phyloP scores from a whole-genome alignment of 2,888 invertebrate genomes.

The Drosophila longiperda region DNA sequence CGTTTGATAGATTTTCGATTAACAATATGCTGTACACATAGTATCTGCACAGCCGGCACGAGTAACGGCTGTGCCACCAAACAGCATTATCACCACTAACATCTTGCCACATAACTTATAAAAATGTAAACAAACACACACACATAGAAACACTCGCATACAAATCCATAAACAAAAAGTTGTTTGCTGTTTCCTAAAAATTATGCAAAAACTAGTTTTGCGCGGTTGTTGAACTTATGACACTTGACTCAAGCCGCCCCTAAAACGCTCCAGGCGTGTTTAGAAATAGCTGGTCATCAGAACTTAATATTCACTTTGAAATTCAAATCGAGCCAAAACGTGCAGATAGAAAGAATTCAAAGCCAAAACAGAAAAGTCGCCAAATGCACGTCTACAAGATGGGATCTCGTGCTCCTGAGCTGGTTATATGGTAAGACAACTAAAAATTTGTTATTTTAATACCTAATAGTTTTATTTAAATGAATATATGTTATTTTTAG shows the following conservation, averaged over 20 bases:
- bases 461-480: background rate
- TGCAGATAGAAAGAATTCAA: slow-evolving; percentile 1
- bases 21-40: slow-evolving; percentile 29
- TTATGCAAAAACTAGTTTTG: slow-evolving; percentile 73
- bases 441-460: too few relatives aligned
- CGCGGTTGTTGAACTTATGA: slow-evolving; percentile 70
- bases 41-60: slow-evolving; percentile 43
- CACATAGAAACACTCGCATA: background rate
- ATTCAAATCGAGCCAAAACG: slow-evolving; percentile 20
- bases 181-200: slow-evolving; percentile 13
- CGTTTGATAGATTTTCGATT: slow-evolving; percentile 1
- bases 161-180: slow-evolving; percentile 22
- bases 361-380: slow-evolving; percentile 11
- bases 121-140: slow-evolving; percentile 39
- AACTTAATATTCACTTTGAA: slow-evolving; percentile 18
- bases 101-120: slow-evolving; percentile 2
- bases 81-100: slow-evolving; percentile 1
- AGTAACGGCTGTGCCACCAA: slow-evolving; percentile 31
- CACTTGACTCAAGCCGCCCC: slow-evolving; percentile 66
- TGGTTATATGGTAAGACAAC: slow-evolving; percentile 80
- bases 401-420: slow-evolving; percentile 85
- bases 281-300: slow-evolving; percentile 9
- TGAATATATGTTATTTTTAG: slow-evolving; percentile 49
- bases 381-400: slow-evolving; percentile 68
- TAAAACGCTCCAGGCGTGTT: slow-evolving; percentile 37